Conservation (phyloP, 2,888 invertebrate genomes). For the Lithophane semibrunnea region DNA sequence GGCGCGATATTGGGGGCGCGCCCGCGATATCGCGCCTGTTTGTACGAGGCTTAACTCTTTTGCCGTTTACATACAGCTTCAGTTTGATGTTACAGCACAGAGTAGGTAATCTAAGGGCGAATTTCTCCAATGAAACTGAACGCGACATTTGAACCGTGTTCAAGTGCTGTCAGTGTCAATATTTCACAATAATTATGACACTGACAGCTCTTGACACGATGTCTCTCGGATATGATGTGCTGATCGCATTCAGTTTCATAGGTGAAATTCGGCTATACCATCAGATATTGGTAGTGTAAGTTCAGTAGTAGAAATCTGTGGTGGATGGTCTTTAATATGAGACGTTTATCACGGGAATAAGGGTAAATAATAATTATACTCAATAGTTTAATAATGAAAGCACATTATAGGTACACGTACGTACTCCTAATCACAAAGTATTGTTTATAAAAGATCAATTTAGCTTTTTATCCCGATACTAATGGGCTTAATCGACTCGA, state of each 20-base stretch:
- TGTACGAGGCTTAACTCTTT: background rate
- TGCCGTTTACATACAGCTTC: background rate
- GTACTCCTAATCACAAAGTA: background rate
- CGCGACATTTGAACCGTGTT: background rate
- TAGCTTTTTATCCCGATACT: constrained; percentile 1
- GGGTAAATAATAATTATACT: background rate
- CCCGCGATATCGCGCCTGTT: too few species aligned
- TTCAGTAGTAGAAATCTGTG: background rate
- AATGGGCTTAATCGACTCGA: constrained; percentile 8
- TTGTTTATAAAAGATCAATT: constrained; percentile 12
- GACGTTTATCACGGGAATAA: background rate
- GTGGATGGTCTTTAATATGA: background rate
- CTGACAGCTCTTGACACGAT: background rate
- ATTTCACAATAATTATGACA: too few species aligned
- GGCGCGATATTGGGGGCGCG: too few species aligned
- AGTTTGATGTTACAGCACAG: background rate
- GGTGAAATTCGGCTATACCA: background rate
- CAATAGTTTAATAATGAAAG: background rate
- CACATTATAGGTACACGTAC: background rate
- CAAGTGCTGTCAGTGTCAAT: too few species aligned
- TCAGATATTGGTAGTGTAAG: too few species aligned
- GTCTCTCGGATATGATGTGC: background rate
- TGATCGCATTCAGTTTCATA: background rate
- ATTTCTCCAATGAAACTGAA: background rate
- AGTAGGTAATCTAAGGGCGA: background rate